Evolutionary conservation across 2,113 vertebrate species (phyloP).

Genomic region (rat (Rattus norvegicus)): DNA sequence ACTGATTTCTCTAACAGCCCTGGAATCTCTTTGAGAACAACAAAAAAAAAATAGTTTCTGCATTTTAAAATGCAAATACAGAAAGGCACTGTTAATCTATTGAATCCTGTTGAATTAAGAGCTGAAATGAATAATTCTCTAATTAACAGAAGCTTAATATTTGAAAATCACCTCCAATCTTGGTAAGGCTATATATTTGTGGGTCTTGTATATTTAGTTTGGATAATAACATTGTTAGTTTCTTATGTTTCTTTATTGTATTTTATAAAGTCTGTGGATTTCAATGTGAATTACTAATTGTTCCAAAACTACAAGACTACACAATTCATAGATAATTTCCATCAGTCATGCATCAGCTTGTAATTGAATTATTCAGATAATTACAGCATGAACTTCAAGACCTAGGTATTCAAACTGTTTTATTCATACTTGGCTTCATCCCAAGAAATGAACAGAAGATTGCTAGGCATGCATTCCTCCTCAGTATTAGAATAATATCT

Average conservation of each 20-base stretch:
- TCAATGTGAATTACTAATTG: constrained; percentile 13
- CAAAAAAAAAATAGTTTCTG: neutral
- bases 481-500: neutral
- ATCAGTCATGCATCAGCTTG: neutral
- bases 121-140: neutral
- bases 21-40: neutral
- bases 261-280: neutral
- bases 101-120: neutral
- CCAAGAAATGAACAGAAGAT: neutral
- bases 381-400: neutral
- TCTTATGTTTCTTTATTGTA: neutral
- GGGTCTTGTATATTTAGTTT: neutral
- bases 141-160: constrained; percentile 3
- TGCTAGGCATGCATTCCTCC: neutral
- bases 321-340: neutral
- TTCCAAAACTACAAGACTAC: constrained; percentile 11
- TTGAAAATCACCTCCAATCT: neutral
- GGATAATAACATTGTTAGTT: neutral
- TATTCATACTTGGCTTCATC: neutral
- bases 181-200: neutral
- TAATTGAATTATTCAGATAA: constrained; percentile 25
- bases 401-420: neutral
- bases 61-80: neutral
- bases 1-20: neutral
- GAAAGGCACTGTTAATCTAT: neutral